phyloP scores from a whole-genome alignment of 1,140 invertebrate genomes.

The Chymomyza costata region DNA sequence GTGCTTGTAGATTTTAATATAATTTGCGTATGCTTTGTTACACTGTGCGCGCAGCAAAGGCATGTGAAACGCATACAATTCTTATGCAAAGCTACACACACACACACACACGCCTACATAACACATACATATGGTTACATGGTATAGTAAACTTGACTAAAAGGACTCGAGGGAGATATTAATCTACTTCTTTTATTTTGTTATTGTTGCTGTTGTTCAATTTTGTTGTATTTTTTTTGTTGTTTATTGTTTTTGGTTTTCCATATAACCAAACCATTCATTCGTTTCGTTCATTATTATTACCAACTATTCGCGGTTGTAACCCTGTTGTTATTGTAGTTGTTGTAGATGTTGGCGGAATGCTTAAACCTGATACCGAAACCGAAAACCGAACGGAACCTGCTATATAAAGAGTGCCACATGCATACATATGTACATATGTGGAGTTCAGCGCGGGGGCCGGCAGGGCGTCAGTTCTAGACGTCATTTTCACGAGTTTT shows the following conservation, averaged over 20 bases:
- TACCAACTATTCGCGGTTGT: constrained; percentile 64
- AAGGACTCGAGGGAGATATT: constrained; percentile 71
- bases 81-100: constrained; percentile 50
- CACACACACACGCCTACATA: constrained; percentile 26
- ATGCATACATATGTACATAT: constrained; percentile 6
- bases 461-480: neutral
- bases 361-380: constrained; percentile 63
- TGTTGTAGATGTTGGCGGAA: constrained; percentile 18
- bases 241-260: constrained; percentile 1
- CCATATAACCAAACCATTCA: constrained; percentile 41
- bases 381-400: constrained; percentile 59
- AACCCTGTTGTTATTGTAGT: constrained; percentile 36
- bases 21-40: too few relatives aligned
- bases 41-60: constrained; percentile 29
- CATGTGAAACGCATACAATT: constrained; percentile 55
- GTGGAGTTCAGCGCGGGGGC: too few relatives aligned
- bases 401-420: too few relatives aligned
- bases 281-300: constrained; percentile 63
- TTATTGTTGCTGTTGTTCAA: constrained; percentile 4
- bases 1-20: too few relatives aligned
- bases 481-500: constrained; percentile 53
- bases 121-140: constrained; percentile 19
- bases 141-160: constrained; percentile 60
- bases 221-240: constrained; percentile 15
- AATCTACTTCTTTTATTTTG: constrained; percentile 50